Base-by-base conservation (phyloP, 2,797 vertebrate genomes). In the Gastrophryne carolinensis region DNA sequence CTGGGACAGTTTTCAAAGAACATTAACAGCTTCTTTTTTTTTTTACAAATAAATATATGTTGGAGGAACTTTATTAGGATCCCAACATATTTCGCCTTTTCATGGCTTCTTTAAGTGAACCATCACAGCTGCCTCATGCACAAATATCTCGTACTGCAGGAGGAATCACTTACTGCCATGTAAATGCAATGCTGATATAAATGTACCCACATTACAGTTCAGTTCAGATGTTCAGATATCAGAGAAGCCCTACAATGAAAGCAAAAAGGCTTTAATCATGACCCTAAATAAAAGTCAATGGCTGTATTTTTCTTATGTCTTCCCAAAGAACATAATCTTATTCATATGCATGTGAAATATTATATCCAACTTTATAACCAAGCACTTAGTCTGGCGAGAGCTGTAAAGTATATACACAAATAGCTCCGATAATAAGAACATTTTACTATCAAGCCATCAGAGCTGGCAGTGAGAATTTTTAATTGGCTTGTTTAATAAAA, bases 401-500 rank as follows among this genome's bases (percentile, higher is more conserved):
- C 81, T 73, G 75, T 80, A 80, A 60, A 78, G 75, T 81, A 44
- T 53, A 23, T 78, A 52, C 0, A 21, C 54, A 85, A 82, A 30
- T 65, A 49, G 12, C 32, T 80, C 34, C 3, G 72, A 15, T 78
- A 79, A 61, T 81, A 78, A 47, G 82, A 72, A 47, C 81, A 2
- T 26, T 82, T 61, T n/a, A 35, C n/a, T 79, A 60, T 72, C 61
- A 81, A 83, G 69, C 80, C 81, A 81, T 82, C 63, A 64, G 11
- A 29, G 13, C 29, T 60, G 72, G 61, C 74, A 75, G 69, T 82
- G 41, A 41, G 77, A 86, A 73, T 84, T 86, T 86, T 89, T 90
- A 87, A 90, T 90, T 84, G 87, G 84, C 91, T 92, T 91, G 89
- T 90, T 94, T 89, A 93, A 91, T 93, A 93, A 94, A 91, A 89